Evolutionary conservation across 2,797 vertebrate species (phyloP), one percentile per base, ranked within the genome.

Genomic region (Coracias cyanogaster): DNA sequence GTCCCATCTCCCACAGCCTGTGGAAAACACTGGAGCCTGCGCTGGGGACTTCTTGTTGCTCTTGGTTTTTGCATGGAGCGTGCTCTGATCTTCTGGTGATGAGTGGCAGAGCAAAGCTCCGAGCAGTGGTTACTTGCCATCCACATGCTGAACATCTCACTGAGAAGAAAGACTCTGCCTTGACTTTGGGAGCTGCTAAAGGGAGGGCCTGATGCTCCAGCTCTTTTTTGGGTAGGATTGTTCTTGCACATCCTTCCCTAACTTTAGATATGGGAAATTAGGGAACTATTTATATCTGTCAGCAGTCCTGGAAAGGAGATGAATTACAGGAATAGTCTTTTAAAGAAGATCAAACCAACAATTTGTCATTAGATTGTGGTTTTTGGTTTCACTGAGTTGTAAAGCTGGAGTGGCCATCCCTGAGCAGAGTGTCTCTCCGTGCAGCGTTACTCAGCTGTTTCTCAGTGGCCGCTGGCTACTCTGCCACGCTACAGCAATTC

Each of bases 391-490:
- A 35, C 43, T 28, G 62, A 81, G 24, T 31, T 62, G 55, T 21
- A 51, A 69, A 52, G 10, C 39, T 60, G 64, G 60, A 41, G n/a
- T 52, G 71, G 41, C 80, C 58, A 35, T 67, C 73, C n/a, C 91
- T 39, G 55, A 74, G 45, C 76, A 51, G 6, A 20, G 26, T 13
- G 37, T 66, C 41, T 86, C 65, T 64, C 57, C 1, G 3, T 48
- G 80, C 66, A 72, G 79, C 33, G 17, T 80, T 72, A 57, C 79
- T 86, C 85, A 90, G 80, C 88, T 65, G 7, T 67, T 85, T 67
- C 80, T 69, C 64, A 54, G 66, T 80, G 87, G 78, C 65, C 21
- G 17, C 55, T 87, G 60, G 48, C 58, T 37, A 3, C 74, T 35
- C 49, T 35, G 73, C 49, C 15, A 10, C 21, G 15, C 37, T 74